Conservation (phyloP, 1,140 invertebrate species). For the Meloidogyne floridensis region DNA sequence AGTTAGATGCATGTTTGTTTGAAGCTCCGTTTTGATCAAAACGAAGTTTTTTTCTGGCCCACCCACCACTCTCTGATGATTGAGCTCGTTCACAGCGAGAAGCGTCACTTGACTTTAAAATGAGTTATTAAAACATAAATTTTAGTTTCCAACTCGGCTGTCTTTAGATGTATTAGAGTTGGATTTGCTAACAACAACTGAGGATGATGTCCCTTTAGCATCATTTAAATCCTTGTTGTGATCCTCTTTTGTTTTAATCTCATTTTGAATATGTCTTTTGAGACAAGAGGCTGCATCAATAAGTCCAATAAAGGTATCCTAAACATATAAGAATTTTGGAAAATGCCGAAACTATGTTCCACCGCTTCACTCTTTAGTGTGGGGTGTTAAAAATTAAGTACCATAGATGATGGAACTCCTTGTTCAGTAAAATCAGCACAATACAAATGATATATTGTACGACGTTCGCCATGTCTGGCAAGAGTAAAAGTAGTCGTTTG, state of each 20-base stretch:
- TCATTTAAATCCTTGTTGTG: conserved; percentile 1
- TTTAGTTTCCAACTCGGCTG: background rate
- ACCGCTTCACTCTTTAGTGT: too few species aligned
- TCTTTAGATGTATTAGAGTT: conserved; percentile 6
- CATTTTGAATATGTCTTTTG: conserved; percentile 59
- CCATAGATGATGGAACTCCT: conserved; percentile 37
- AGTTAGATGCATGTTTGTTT: background rate
- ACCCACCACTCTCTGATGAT: background rate
- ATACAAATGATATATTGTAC: conserved; percentile 55
- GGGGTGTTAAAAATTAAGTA: too few species aligned
- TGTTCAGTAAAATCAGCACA: conserved; percentile 50
- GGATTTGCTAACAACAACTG: conserved; percentile 23
- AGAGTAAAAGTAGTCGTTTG: conserved; percentile 58
- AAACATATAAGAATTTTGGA: too few species aligned
- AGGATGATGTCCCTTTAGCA: background rate
- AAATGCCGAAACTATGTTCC: too few species aligned
- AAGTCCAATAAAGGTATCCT: conserved; percentile 45
- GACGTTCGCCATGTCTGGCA: conserved; percentile 44
- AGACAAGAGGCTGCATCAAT: conserved; percentile 56
- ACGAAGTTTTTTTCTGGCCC: conserved; percentile 6
- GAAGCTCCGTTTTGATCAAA: background rate
- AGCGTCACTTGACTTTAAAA: conserved; percentile 7
- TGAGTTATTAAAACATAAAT: background rate
- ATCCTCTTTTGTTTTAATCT: conserved; percentile 18
- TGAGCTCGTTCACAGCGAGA: conserved; percentile 15